Percentiles rank a stretch among this genome's conserved stretches.
Conservation (phyloP, 1,140 invertebrate species). For the Plutomurus gul region DNA sequence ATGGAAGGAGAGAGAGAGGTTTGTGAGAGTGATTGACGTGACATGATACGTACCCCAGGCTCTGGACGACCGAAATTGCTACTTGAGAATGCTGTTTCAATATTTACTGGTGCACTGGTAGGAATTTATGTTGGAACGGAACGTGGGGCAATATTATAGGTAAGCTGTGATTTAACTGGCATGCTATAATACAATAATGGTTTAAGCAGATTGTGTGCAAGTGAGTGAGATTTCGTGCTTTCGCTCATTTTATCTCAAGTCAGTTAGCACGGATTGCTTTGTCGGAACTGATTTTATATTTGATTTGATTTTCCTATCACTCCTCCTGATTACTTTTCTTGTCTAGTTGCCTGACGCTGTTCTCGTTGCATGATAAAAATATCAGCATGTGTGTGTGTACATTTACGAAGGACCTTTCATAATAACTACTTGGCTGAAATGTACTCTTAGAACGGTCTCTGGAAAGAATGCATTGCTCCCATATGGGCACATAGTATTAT, state of each 20-base stretch:
- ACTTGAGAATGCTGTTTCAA: too few relatives aligned
- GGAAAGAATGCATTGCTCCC: too few relatives aligned
- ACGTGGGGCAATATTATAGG: too few relatives aligned
- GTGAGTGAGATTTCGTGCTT: slow-evolving; percentile 11
- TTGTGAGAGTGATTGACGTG: neutral
- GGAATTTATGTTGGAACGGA: too few relatives aligned
- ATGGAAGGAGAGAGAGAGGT: neutral
- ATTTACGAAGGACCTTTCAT: too few relatives aligned
- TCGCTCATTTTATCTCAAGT: slow-evolving; percentile 3
- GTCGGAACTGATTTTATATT: slow-evolving; percentile 27
- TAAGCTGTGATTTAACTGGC: neutral
- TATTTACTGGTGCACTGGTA: too few relatives aligned
- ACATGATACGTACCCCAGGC: too few relatives aligned
- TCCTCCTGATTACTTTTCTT: slow-evolving; percentile 29
- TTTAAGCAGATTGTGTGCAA: neutral
- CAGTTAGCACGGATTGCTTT: slow-evolving; percentile 19
- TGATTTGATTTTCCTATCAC: slow-evolving; percentile 17
- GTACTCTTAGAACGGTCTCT: too few relatives aligned
- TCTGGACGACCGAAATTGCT: too few relatives aligned
- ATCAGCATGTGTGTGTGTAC: neutral
- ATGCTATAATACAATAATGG: slow-evolving; percentile 10
- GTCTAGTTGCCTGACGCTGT: slow-evolving; percentile 1
- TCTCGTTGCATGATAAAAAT: too few relatives aligned
- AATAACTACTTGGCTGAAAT: too few relatives aligned
- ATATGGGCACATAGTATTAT: too few relatives aligned